Evolutionary conservation across 2,113 vertebrate species (phyloP), one percentile per base, ranked within the genome.

Genomic region (Ivindomyrus marchei): DNA sequence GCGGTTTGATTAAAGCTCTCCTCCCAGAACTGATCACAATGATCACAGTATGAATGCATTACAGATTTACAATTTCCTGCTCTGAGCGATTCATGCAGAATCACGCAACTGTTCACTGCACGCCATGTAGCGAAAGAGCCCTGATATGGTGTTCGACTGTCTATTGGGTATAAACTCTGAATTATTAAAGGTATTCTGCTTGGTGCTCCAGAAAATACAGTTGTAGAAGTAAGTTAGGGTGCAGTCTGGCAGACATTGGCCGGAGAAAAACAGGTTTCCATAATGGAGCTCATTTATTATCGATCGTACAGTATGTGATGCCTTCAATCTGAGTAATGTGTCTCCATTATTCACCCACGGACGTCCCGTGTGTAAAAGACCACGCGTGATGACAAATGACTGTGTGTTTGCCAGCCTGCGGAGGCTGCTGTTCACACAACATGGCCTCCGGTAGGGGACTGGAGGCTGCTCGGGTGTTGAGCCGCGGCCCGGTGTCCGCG

Each of bases 31-130:
- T 91, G 88, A 90, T 89, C 74, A 56, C 91, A 70, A 90, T 77
- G 39, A 92, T 92, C 90, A 92, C 74, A 92, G 42, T 15, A 56
- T 89, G 49, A 74, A 87, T 46, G 49, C 31, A 47, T 53, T 42
- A 42, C 39, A 53, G 8, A 52, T 42, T 56, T 91, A 90, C 90
- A 92, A 87, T 91, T 91, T 91, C 92, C 84, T 66, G 52, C 92
- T 90, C 13, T 15, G 27, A 42, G 45, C 8, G 21, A 39, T 56
- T 45, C 15, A 3, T 11, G 27, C 10, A 6, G 11, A 42, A 46
- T 47, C 39, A 11, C 49, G 15, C 4, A 5, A 8, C 42, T 77
- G 45, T 49, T 74, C 88, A 7, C n/a, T 19, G 66, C 24, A 7
- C 10, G n/a, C 45, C 39, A 0, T 45, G 4, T 31, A 74, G 15